These are phyloP conservation scores for Oryzias javanicus DNA, from an alignment of 2,113 vertebrate species.

Conservation along the genomic window DNA sequence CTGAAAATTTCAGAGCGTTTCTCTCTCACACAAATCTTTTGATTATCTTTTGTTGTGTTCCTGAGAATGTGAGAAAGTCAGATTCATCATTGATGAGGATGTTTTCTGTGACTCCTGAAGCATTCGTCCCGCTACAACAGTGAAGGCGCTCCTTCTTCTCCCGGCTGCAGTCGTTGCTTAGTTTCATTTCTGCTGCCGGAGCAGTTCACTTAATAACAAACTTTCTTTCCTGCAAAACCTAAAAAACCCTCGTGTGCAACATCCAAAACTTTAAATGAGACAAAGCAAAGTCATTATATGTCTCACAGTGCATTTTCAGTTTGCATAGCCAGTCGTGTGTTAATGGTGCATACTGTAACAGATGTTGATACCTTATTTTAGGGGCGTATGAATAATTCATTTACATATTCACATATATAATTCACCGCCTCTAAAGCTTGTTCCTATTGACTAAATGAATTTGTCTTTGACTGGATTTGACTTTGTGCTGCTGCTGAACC, in stretches of 20 bases:
- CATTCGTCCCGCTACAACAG: too few species aligned
- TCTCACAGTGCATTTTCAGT: background rate
- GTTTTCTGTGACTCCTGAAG: too few species aligned
- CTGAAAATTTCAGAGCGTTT: too few species aligned
- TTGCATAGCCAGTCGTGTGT: conserved; percentile 12
- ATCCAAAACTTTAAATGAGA: background rate
- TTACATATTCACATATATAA: conserved; percentile 42
- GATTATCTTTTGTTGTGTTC: too few species aligned
- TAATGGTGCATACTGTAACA: conserved; percentile 30
- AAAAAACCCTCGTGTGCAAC: background rate
- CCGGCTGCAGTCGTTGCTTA: too few species aligned
- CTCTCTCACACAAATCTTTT: too few species aligned
- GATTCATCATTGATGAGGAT: too few species aligned
- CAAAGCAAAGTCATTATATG: conserved; percentile 1
- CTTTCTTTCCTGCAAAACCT: too few species aligned
- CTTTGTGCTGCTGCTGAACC: conserved; percentile 58
- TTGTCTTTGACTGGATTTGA: conserved; percentile 71
- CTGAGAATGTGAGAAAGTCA: too few species aligned
- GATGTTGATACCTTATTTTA: conserved; percentile 13
- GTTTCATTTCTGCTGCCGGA: too few species aligned
- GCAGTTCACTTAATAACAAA: too few species aligned
- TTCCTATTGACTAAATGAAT: conserved; percentile 55
- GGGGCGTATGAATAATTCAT: conserved; percentile 20
- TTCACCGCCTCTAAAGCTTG: conserved; percentile 38
- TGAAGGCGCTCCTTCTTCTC: too few species aligned